These are phyloP conservation scores for Poeciliopsis turrubarensis DNA, from an alignment of 2,113 vertebrate species.

Conservation along the genomic window DNA sequence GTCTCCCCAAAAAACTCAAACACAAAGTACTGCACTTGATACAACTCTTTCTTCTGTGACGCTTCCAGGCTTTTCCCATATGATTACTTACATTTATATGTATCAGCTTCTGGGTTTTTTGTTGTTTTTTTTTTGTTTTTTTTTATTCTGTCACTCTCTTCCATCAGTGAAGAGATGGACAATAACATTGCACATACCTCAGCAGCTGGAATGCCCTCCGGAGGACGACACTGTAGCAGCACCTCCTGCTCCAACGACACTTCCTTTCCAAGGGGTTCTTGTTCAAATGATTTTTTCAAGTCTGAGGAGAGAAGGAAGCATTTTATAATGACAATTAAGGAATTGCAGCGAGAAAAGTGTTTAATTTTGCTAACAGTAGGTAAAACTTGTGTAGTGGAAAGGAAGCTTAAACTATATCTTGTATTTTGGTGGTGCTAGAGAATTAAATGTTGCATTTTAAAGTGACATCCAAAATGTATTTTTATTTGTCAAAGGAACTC, in stretches of 20 bases:
- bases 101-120: constrained; percentile 7
- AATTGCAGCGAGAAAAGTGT: background rate
- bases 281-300: constrained; percentile 93
- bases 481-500: background rate
- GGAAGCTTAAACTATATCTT: background rate
- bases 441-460: background rate
- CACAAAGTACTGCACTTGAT: constrained; percentile 14
- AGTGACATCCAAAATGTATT: background rate
- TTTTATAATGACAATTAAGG: background rate
- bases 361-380: background rate
- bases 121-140: background rate
- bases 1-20: background rate
- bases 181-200: constrained; percentile 79
- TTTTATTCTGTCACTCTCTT: constrained; percentile 3
- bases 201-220: constrained; percentile 92
- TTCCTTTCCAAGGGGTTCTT: constrained; percentile 94
- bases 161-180: background rate
- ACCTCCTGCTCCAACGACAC: constrained; percentile 95
- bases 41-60: constrained; percentile 14
- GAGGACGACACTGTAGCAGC: constrained; percentile 93
- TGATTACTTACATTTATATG: constrained; percentile 31
- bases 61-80: constrained; percentile 27
- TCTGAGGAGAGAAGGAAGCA: constrained; percentile 75
- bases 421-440: background rate
- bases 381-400: background rate